phyloP scores from a whole-genome alignment of 2,888 invertebrate genomes.

The Plagodis pulveraria region DNA sequence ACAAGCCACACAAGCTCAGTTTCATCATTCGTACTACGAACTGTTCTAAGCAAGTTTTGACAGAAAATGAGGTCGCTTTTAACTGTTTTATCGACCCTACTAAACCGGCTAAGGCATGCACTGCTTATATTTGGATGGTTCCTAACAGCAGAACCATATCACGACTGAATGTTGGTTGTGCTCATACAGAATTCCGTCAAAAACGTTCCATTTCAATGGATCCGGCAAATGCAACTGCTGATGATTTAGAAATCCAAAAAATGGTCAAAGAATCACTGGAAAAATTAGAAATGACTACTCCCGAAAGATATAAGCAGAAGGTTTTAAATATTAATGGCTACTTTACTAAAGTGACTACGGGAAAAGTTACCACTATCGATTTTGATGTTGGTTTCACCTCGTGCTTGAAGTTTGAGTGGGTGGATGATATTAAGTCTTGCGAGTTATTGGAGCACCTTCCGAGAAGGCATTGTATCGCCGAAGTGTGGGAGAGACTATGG shows the following conservation, averaged over 20 bases:
- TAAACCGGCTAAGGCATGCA: slow-evolving; percentile 52
- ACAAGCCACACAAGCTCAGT: slow-evolving; percentile 54
- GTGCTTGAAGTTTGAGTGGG: slow-evolving; percentile 72
- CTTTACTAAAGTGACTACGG: slow-evolving; percentile 63
- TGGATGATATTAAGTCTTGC: slow-evolving; percentile 64
- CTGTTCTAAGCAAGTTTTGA: slow-evolving; percentile 55
- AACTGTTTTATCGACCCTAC: slow-evolving; percentile 52
- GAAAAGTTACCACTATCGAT: slow-evolving; percentile 67
- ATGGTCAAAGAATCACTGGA: slow-evolving; percentile 62
- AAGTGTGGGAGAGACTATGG: slow-evolving; percentile 68
- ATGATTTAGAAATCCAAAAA: slow-evolving; percentile 56
- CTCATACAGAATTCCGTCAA: slow-evolving; percentile 33
- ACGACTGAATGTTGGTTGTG: slow-evolving; percentile 49
- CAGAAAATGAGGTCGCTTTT: slow-evolving; percentile 41
- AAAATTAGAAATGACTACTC: slow-evolving; percentile 67
- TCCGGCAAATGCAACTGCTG: slow-evolving; percentile 46
- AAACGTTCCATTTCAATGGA: slow-evolving; percentile 52
- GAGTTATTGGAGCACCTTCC: slow-evolving; percentile 69
- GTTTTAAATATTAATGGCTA: slow-evolving; percentile 65
- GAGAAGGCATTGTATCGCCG: slow-evolving; percentile 66
- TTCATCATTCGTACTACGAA: slow-evolving; percentile 61
- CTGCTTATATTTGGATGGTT: slow-evolving; percentile 56
- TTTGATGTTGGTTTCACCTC: slow-evolving; percentile 75
- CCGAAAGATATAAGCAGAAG: slow-evolving; percentile 67
- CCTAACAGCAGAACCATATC: slow-evolving; percentile 54